Evolutionary conservation across 2,888 invertebrate genomes (phyloP), one percentile per base, ranked within the genome.

Genomic region (Branchipolynoe longqiensis): DNA sequence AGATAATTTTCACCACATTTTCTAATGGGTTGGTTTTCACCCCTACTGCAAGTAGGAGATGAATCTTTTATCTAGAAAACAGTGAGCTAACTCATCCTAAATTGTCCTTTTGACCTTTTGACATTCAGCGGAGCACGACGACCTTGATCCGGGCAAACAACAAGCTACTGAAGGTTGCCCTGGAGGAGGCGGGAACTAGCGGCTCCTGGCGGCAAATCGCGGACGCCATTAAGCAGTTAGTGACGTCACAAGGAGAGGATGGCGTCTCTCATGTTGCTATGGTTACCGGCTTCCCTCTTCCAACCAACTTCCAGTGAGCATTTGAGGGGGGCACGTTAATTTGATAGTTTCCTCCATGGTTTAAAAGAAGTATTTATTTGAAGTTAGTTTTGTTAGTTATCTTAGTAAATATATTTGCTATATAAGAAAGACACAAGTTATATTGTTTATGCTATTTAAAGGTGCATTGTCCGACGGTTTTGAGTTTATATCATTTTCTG

Each of bases 81-180:
- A n/a, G n/a, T n/a, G n/a, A n/a, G n/a, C n/a, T n/a, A n/a, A n/a
- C n/a, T n/a, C n/a, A n/a, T n/a, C n/a, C n/a, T n/a, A n/a, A n/a
- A n/a, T n/a, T n/a, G n/a, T n/a, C n/a, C n/a, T n/a, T n/a, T n/a
- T n/a, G n/a, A n/a, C n/a, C n/a, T n/a, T n/a, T n/a, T n/a, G n/a
- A n/a, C n/a, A n/a, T 48, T 48, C 8, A 48, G 48, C 8, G 78
- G 6, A 18, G 48, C 41, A 28, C n/a, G 1, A 78, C 78, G 0
- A 41, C 48, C 2, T 18, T 78, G 41, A 78, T 78, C 41, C 48
- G 48, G 1, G 48, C 41, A 2, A 78, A 78, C 78, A 78, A 41
- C 0, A 28, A 78, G 18, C 6, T 48, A 28, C 48, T 78, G 25
- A 69, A 14, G 2, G 14, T 18, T 1, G 69, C 69, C 12, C 36